Base-by-base conservation (phyloP, 2,797 vertebrate genomes). In the Varecia variegata region DNA sequence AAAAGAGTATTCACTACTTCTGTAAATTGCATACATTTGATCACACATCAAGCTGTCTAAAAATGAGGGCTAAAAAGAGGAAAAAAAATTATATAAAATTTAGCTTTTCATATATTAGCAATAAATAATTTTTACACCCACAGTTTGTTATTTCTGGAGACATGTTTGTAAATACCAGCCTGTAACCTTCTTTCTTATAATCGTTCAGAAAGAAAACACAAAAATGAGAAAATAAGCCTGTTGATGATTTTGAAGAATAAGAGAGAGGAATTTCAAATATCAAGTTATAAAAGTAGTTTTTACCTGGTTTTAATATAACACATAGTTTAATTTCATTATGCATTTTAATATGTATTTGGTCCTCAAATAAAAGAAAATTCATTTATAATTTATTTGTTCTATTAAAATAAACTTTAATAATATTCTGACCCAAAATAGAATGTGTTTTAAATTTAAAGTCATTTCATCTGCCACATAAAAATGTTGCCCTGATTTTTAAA, bases 21-120 rank as follows among this genome's bases (percentile, higher is more conserved):
- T 3, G 3, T 77, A 84, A 83, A 60, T 71, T 80, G 7, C 60
- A 56, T 90, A 7, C 6, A 50, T 95, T 90, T 96, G 45, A 73
- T 88, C 38, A 67, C 1, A 68, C 30, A 94, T 68, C 12, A 84
- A 80, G 5, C 17, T 58, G 4, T 84, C 20, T 92, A 27, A 93
- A 95, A 93, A 35, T 91, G 35, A 93, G 56, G 38, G 35, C 38
- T 96, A 95, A 94, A 92, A 88, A 79, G 65, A 70, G 9, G 76
- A 76, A 83, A 83, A 74, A 80, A 23, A 15, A 74, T 86, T 89
- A 70, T 90, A 30, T 91, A 94, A 95, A 90, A 82, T 81, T 92
- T 71, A 60, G 43, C 43, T 83, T 93, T 94, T 94, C 35, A 79
- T 93, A 56, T 97, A 83, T 97, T 96, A 89, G 52, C 38, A 90